These are phyloP conservation scores for Varanus komodoensis DNA, from an alignment of 2,113 vertebrate genomes.

Conservation along the genomic window DNA sequence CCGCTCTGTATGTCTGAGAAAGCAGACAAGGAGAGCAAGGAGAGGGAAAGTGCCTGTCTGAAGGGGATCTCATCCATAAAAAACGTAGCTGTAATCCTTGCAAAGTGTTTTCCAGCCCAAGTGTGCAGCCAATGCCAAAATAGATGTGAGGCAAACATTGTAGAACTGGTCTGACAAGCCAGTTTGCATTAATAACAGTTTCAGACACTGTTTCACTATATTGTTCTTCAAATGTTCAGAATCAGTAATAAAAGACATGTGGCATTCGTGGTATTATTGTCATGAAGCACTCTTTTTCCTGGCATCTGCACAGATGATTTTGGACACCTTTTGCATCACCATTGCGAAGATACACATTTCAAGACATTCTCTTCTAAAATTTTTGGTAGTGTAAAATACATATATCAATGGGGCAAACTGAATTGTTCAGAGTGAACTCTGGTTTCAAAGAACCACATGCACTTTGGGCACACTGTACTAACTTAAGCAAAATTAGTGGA, in stretches of 20 bases:
- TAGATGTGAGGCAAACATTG: not conserved
- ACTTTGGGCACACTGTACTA: too few species aligned
- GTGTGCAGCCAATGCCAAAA: not conserved
- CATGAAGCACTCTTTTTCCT: not conserved
- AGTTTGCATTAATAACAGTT: not conserved
- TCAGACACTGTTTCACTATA: too few species aligned
- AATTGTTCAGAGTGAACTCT: not conserved
- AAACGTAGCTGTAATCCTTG: not conserved
- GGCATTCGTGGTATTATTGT: not conserved
- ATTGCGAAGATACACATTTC: too few species aligned
- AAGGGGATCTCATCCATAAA: not conserved
- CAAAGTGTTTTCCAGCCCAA: not conserved
- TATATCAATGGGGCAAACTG: not conserved
- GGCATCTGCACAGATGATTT: not conserved
- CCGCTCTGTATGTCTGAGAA: not conserved
- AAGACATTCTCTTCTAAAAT: not conserved
- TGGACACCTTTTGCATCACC: too few species aligned
- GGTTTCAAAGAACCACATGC: too few species aligned
- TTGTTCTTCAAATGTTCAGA: not conserved
- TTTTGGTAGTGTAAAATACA: not conserved
- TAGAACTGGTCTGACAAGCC: not conserved
- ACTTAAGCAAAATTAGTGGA: too few species aligned
- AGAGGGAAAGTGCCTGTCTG: too few species aligned
- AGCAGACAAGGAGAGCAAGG: too few species aligned
- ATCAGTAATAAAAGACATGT: not conserved